These are phyloP conservation scores for Prolemur simus DNA, from an alignment of 2,113 vertebrate genomes.

Conservation along the genomic window DNA sequence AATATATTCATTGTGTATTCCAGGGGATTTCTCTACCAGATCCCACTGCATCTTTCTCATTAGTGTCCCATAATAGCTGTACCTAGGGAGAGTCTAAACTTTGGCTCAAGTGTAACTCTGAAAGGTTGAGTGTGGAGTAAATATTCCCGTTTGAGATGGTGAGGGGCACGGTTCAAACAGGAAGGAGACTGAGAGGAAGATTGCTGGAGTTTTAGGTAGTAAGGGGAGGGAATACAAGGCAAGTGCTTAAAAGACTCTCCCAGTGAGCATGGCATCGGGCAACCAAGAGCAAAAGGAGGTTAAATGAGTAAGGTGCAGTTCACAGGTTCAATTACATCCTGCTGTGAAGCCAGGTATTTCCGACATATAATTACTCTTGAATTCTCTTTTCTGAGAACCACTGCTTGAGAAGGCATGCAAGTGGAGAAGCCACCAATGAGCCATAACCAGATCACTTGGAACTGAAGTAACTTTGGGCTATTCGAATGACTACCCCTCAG, in stretches of 20 bases:
- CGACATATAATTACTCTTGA: slow-evolving; percentile 54
- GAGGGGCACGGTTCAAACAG: slow-evolving; percentile 49
- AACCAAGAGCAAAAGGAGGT: slow-evolving; percentile 51
- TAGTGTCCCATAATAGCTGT: not conserved
- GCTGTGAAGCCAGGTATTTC: slow-evolving; percentile 58
- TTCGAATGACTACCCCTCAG: slow-evolving; percentile 19
- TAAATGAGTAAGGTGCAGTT: slow-evolving; percentile 62
- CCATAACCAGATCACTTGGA: not conserved
- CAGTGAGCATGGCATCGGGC: not conserved
- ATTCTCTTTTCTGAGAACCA: slow-evolving; percentile 12
- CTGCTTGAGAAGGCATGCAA: not conserved
- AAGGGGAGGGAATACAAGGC: slow-evolving; percentile 29
- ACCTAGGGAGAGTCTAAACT: not conserved
- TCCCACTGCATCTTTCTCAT: slow-evolving; percentile 33
- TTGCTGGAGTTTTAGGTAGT: not conserved
- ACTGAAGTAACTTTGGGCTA: not conserved
- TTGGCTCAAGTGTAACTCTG: slow-evolving; percentile 47
- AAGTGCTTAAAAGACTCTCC: slow-evolving; percentile 44
- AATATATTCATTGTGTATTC: not conserved
- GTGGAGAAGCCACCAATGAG: slow-evolving; percentile 27
- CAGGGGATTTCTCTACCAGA: not conserved
- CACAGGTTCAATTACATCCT: slow-evolving; percentile 25
- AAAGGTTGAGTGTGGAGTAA: slow-evolving; percentile 33
- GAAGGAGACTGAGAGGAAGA: slow-evolving; percentile 3
- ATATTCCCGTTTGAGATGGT: slow-evolving; percentile 34